Evolutionary conservation across 2,888 invertebrate genomes (phyloP).

Genomic region (Drosophila mettleri): DNA sequence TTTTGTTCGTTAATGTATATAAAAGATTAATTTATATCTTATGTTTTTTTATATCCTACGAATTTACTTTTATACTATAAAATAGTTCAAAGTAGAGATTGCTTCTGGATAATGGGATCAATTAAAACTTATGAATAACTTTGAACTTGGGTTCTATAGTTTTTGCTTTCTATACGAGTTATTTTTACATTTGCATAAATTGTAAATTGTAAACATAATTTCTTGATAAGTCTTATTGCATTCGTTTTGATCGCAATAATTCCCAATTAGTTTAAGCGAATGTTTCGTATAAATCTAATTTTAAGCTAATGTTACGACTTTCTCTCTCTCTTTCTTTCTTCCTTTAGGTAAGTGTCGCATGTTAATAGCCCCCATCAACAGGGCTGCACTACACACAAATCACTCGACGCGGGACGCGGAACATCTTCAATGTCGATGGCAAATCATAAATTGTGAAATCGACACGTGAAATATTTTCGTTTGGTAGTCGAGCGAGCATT

Average conservation of each 20-base stretch:
- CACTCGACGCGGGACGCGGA: slow-evolving; percentile 17
- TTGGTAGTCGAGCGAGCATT: slow-evolving; percentile 47
- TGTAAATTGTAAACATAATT: neutral
- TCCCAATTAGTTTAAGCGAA: slow-evolving; percentile 9
- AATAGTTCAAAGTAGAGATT: neutral
- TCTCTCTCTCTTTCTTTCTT: slow-evolving; percentile 1
- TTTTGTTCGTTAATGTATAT: too few species aligned
- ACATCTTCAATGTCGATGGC: slow-evolving; percentile 31
- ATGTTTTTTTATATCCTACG: too few species aligned
- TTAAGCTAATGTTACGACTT: slow-evolving; percentile 16
- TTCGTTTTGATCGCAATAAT: slow-evolving; percentile 1
- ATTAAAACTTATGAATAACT: too few species aligned
- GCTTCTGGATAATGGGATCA: neutral
- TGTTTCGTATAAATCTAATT: neutral
- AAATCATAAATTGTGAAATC: slow-evolving; percentile 59
- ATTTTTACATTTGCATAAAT: neutral
- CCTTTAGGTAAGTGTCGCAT: slow-evolving; percentile 62
- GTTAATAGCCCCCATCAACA: slow-evolving; percentile 23
- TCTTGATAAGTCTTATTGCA: neutral
- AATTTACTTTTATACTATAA: too few species aligned
- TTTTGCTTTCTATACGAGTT: neutral
- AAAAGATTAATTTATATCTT: neutral
- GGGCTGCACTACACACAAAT: slow-evolving; percentile 22
- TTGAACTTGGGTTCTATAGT: too few species aligned
- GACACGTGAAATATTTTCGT: slow-evolving; percentile 57